Percentiles rank a stretch among this genome's conserved stretches.
phyloP scores from a whole-genome alignment of 2,888 invertebrate genomes.

The Trachelus troglodyta region DNA sequence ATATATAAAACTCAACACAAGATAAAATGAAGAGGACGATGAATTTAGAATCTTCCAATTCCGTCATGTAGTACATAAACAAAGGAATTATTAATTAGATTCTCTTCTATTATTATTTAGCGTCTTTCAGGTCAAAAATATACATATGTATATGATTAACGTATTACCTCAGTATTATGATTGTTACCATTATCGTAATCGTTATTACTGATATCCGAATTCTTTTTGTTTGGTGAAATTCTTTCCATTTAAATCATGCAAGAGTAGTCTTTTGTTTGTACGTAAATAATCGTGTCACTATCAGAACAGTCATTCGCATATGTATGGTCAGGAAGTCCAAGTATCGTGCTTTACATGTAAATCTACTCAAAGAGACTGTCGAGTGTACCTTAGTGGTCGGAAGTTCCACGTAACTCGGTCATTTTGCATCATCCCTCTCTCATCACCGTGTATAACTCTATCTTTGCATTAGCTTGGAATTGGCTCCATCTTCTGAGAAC shows the following conservation, averaged over 20 bases:
- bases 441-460: neutral
- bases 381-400: neutral
- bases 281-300: neutral
- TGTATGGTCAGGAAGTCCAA: neutral
- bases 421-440: neutral
- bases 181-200: neutral
- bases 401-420: neutral
- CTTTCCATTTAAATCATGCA: neutral
- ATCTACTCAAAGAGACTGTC: neutral
- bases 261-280: neutral
- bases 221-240: neutral
- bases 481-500: conserved; percentile 26
- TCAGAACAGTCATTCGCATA: neutral
- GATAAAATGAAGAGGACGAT: neutral
- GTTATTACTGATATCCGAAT: neutral
- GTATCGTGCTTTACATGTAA: neutral
- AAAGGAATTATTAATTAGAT: neutral
- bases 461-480: neutral
- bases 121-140: neutral
- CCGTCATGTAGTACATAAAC: neutral
- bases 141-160: neutral
- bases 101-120: neutral
- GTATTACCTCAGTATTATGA: neutral
- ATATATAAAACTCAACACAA: neutral
- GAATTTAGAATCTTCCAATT: neutral